Evolutionary conservation across 2,888 invertebrate genomes (phyloP).

Genomic region (Emesis russula): DNA sequence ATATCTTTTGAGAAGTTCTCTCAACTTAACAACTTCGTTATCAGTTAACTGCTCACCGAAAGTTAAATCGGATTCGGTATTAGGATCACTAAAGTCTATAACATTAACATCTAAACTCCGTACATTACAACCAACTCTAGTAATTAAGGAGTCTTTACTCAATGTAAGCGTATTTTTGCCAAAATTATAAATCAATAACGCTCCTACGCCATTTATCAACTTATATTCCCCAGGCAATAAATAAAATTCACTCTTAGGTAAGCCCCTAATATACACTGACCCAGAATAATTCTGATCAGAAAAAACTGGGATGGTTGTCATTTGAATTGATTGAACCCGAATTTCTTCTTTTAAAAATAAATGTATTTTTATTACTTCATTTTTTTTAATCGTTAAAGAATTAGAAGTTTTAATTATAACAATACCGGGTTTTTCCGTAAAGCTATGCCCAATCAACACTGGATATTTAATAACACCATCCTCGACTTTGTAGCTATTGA

Average conservation of each 20-base stretch:
- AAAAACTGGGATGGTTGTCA: background rate
- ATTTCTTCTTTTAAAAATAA: background rate
- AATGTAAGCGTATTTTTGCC: background rate
- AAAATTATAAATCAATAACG: background rate
- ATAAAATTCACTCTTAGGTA: constrained; percentile 14
- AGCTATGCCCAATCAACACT: background rate
- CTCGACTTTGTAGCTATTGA: background rate
- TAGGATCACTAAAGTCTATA: constrained; percentile 6
- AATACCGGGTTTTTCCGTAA: background rate
- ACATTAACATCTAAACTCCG: background rate
- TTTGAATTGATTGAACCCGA: background rate
- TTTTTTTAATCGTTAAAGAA: background rate
- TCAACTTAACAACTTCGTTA: background rate
- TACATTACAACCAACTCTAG: background rate
- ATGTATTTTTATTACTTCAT: background rate
- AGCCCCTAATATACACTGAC: constrained; percentile 1
- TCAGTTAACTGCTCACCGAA: background rate
- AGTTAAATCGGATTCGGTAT: background rate
- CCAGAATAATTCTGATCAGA: background rate
- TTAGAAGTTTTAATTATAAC: background rate
- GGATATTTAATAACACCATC: background rate
- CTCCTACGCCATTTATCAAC: background rate
- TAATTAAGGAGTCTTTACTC: background rate
- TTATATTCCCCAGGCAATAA: constrained; percentile 28
- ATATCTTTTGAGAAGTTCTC: background rate